Evolutionary conservation across 2,797 vertebrate genomes (phyloP).

Genomic region (Anomalospiza imberbis): DNA sequence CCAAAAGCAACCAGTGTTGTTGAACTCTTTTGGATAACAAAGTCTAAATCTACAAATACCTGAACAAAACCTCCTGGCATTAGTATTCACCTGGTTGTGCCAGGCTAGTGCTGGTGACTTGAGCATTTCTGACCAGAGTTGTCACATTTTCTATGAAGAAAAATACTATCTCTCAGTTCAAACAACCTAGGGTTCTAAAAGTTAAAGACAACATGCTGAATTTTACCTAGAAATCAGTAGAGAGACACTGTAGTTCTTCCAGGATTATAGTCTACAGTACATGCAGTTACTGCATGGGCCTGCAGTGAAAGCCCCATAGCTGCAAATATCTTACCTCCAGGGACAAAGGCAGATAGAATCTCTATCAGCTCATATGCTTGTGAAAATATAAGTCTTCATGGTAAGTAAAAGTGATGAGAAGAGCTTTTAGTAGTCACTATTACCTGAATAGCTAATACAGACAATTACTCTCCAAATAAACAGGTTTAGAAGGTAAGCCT

Average conservation of each 20-base stretch:
- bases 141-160: background rate
- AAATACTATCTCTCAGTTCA: background rate
- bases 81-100: background rate
- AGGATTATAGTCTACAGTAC: background rate
- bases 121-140: background rate
- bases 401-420: background rate
- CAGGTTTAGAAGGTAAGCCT: background rate
- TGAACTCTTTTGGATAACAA: background rate
- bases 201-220: background rate
- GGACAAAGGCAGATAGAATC: background rate
- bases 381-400: background rate
- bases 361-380: background rate
- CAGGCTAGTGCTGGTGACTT: background rate
- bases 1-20: background rate
- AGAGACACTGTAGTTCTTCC: background rate
- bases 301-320: background rate
- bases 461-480: background rate
- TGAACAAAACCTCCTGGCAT: background rate
- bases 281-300: background rate
- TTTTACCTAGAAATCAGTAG: background rate
- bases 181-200: background rate
- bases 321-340: background rate
- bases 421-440: background rate
- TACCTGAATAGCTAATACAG: background rate
- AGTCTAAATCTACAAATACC: background rate